Evolutionary conservation across 2,797 vertebrate genomes (phyloP), one percentile per base, ranked within the genome.

Genomic region (Gobio occitaniae): DNA sequence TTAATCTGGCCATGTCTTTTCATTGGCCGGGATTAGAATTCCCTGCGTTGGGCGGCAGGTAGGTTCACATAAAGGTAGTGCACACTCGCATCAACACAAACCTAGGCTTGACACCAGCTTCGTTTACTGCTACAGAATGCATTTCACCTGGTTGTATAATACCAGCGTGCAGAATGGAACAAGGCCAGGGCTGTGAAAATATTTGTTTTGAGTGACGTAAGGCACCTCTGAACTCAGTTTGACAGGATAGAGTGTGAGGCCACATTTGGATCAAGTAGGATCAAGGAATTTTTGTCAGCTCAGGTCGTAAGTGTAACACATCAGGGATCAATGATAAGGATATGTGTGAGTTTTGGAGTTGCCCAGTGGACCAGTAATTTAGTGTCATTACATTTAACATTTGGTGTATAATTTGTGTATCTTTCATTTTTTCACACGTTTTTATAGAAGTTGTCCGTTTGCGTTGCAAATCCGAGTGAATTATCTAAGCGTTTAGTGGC

Each of bases 1-100:
- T 95, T 96, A 96, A 96, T 96, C 95, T 96, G 94, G 92, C 93
- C 93, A 94, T 93, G 95, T 96, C 94, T 96, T 96, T 96, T 83
- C 84, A 77, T 94, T 95, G 91, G 96, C 91, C 92, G 90, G 95
- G 96, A 96, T 96, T 96, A 96, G 91, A 93, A 93, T 91, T 89
- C 90, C 88, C 21, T 86, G 88, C 93, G 89, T 90, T 92, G 91
- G 94, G 93, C 92, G 92, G 91, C 91, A 90, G 91, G 91, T 88
- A 91, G 94, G 94, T 95, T 94, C 94, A 93, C 89, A 83, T 66
- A 92, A 89, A 93, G 92, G 90, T 94, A 92, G 91, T 86, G 82
- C 86, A 29, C 36, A 19, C 13, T 77, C 41, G 25, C 47, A 48
- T 17, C 19, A 72, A 77, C 21, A 36, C 54, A 29, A 70, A 63